Base-by-base conservation (phyloP, 37 sponge, comb jelly and placozoan species). In the Eunapius fragilis region DNA sequence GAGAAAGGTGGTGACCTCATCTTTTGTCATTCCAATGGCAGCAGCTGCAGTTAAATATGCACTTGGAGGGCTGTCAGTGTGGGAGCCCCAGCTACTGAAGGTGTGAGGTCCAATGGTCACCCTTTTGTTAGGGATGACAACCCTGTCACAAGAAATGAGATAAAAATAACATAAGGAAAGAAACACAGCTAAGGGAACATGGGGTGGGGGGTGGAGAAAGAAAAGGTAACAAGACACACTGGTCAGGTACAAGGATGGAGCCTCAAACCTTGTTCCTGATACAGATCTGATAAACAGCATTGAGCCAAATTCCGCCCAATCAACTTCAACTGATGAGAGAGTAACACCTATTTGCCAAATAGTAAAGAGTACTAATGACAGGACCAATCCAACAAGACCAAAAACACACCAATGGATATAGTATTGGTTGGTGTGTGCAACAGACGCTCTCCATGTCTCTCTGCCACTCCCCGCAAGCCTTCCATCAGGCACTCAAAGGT, bases 41-140 rank as follows among this genome's bases (percentile, higher is more conserved):
- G 98, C 99, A 68, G 99, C 97, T 24, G 90, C 96, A 41, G 99
- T 99, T 70, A 99, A 90, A 81, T 99, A 99, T 69, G 98, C 80
- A 80, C 68, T 71, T 11, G 95, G 97, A 81, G 95, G 95, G 0
- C 23, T 50, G 80, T 97, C 72, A 68, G 41, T 80, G 68, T 99
- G 99, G 28, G 96, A 76, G 2, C 99, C 99, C 91, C 92, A 99
- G 76, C 93, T 93, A 19, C 69, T 23, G 68, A 99, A 93, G 19
- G 87, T 89, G 70, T 94, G 85, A 5, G 90, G 77, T 1, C 98
- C 99, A 77, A 99, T 95, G 3, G 87, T 88, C 77, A 95, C 95
- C 3, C n/a, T 67, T 2, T 69, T 74, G 28, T 88, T 93, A 11
- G 88, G 71, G 26, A 89, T 87, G 26, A 97, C 87, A 25, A 96